Conservation (phyloP, 2,113 vertebrate species). For the Sylvia atricapilla region DNA sequence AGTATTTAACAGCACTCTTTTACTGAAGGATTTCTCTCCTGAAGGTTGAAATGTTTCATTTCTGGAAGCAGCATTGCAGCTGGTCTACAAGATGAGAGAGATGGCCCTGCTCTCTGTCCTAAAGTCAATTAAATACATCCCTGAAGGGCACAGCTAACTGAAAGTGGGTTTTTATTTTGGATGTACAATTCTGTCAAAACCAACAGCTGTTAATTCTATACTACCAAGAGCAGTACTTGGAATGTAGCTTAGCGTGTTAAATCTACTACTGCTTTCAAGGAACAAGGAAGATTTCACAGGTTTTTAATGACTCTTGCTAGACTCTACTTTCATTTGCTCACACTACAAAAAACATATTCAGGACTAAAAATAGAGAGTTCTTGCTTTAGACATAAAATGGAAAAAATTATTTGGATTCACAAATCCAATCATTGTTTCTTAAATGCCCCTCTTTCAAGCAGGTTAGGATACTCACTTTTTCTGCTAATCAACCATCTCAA, state of each 20-base stretch:
- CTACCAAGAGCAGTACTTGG: neutral
- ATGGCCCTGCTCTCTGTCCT: neutral
- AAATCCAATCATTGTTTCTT: neutral
- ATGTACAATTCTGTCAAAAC: neutral
- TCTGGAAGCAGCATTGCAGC: neutral
- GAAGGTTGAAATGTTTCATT: neutral
- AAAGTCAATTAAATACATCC: neutral
- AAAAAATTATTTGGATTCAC: neutral
- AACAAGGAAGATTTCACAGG: neutral
- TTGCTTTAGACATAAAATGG: neutral
- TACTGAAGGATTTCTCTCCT: neutral
- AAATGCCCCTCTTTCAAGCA: neutral
- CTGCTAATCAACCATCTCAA: fast-evolving
- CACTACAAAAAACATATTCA: neutral
- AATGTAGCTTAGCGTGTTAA: neutral
- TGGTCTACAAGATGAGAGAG: neutral
- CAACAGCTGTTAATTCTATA: neutral
- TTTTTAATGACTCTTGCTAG: neutral
- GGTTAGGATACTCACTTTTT: neutral
- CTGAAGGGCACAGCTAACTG: neutral
- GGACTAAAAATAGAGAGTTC: neutral
- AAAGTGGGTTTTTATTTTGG: neutral
- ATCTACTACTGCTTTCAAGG: neutral
- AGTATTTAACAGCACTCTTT: neutral
- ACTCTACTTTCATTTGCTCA: neutral